These are phyloP conservation scores for Sesia bembeciformis DNA, from an alignment of 2,888 invertebrate species.

Conservation along the genomic window DNA sequence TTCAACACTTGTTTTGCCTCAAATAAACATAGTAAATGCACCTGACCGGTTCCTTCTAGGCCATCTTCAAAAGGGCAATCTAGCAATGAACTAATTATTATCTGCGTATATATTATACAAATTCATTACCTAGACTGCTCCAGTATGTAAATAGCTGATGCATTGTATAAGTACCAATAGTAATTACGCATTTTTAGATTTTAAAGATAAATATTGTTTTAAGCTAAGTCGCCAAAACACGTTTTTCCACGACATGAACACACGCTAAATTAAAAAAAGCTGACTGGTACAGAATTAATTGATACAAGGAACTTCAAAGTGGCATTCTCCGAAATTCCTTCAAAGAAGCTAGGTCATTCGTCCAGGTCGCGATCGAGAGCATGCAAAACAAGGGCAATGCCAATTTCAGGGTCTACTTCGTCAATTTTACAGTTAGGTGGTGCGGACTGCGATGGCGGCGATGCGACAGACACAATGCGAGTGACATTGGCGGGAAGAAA, in stretches of 20 bases:
- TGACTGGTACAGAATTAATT: no score
- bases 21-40: conserved; percentile 23
- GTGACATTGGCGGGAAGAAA: conserved; percentile 59
- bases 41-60: conserved; percentile 43
- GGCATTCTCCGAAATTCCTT: neutral
- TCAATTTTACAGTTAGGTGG: conserved; percentile 57
- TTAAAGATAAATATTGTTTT: no score
- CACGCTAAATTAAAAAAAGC: no score
- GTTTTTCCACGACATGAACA: no score
- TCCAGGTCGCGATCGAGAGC: conserved; percentile 26
- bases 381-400: conserved; percentile 60
- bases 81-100: conserved; percentile 14
- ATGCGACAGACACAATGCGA: conserved; percentile 53
- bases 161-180: no score
- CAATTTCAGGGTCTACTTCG: conserved; percentile 70
- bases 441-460: conserved; percentile 25
- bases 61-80: conserved; percentile 44
- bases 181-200: no score
- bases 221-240: no score
- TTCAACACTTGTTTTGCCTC: conserved; percentile 23
- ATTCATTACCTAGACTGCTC: no score
- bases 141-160: no score
- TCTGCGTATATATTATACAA: neutral
- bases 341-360: conserved; percentile 32
- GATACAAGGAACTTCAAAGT: no score